Base-by-base conservation (phyloP, 2,113 vertebrate genomes). In the Todiramphus chloris region DNA sequence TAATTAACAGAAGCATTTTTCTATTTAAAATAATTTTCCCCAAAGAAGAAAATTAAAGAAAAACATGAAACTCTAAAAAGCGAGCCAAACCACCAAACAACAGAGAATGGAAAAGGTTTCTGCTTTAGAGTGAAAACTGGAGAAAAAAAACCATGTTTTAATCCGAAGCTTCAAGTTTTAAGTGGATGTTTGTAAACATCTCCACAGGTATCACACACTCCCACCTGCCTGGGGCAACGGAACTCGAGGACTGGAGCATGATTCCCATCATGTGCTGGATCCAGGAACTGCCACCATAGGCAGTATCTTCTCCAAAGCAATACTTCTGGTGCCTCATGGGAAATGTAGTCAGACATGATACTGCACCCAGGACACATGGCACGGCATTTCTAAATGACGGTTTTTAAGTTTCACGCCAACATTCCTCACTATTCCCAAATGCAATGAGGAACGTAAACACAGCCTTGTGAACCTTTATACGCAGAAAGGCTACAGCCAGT, bases 301-400 rank as follows among this genome's bases (percentile, higher is more conserved):
- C 1, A 1, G 37, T n/a, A 70, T 16, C 31, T 21, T 62, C 43
- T 41, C 39, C 35, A 30, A 55, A 25, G 56, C 1, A 0, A 1
- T 28, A 41, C 17, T 48, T 67, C 28, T 60, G 24, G 19, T 44
- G 48, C 4, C 3, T 17, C 37, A 15, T 10, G 30, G 87, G 41
- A 92, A 41, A 63, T 18, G 18, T 12, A 66, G 60, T 69, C 77
- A 84, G 13, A 20, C 13, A 13, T 5, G 2, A 25, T 5, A 43
- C 51, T 87, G 53, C 56, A 58, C 30, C 33, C 63, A 60, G 11
- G 2, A n/a, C 87, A 84, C 27, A 44, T 3, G 4, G 33, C 0
- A 1, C 20, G 83, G 68, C 53, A 55, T 33, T 79, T 84, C 69
- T 73, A 72, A 82, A 37, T 16, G 23, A 33, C 30, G 69, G 41